Conservation (phyloP, 2,888 invertebrate genomes). For the Megastigmus dorsalis region DNA sequence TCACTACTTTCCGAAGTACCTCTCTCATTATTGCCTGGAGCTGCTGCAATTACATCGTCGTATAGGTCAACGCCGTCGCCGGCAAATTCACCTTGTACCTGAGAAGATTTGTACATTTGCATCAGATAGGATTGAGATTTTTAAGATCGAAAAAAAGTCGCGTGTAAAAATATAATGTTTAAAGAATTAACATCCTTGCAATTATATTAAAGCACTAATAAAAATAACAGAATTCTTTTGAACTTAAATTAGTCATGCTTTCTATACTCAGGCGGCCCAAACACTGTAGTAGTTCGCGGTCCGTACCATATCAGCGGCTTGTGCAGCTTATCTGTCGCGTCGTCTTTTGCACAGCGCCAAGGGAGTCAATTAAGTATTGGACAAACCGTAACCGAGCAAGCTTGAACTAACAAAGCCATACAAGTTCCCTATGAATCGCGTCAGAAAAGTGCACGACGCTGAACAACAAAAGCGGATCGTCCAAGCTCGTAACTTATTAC, state of each 20-base stretch:
- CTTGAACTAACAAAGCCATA: too few relatives aligned
- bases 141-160: too few relatives aligned
- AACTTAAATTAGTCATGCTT: not conserved
- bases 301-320: conserved; percentile 37
- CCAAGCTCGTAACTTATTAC: too few relatives aligned
- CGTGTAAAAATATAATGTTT: not conserved
- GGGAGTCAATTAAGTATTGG: too few relatives aligned
- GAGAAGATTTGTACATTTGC: not conserved
- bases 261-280: not conserved
- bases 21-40: conserved; percentile 76
- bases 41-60: conserved; percentile 94
- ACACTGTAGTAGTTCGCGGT: too few relatives aligned
- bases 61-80: conserved; percentile 94
- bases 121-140: too few relatives aligned
- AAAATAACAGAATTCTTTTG: not conserved
- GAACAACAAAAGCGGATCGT: too few relatives aligned
- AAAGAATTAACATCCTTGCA: not conserved
- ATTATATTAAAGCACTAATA: not conserved
- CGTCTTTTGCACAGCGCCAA: conserved; percentile 12
- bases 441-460: too few relatives aligned
- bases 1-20: conserved; percentile 68
- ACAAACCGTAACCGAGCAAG: too few relatives aligned
- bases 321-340: conserved; percentile 21
- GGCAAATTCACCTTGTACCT: conserved; percentile 84
- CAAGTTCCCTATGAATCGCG: too few relatives aligned